Evolutionary conservation across 2,888 invertebrate species (phyloP).

Genomic region (Ectemnius lituratus): DNA sequence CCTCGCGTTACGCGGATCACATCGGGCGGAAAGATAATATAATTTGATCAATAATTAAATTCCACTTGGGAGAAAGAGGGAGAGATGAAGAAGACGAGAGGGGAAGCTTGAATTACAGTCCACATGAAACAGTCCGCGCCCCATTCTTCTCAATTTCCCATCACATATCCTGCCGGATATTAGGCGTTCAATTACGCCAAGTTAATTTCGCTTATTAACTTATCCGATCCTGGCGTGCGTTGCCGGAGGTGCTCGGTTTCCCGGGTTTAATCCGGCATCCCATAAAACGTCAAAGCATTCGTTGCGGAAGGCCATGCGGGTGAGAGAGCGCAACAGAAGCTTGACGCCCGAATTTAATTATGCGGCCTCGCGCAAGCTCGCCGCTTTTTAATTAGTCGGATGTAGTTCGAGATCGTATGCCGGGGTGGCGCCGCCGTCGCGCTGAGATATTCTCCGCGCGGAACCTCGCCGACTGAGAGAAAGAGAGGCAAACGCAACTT

Average conservation of each 20-base stretch:
- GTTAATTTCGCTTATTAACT: no score
- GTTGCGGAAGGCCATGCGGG: not conserved
- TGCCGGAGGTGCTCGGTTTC: not conserved
- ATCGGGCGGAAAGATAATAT: no score
- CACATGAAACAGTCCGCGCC: no score
- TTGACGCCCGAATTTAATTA: slow-evolving; percentile 2
- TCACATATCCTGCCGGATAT: no score
- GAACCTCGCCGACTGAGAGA: not conserved
- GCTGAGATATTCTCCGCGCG: slow-evolving; percentile 18
- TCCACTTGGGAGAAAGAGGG: no score
- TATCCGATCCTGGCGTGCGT: no score
- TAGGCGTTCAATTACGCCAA: no score
- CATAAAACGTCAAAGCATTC: not conserved
- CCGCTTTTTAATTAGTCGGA: slow-evolving; percentile 20
- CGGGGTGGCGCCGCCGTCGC: not conserved
- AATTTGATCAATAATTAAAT: no score
- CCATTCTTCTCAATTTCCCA: no score
- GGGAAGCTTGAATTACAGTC: no score
- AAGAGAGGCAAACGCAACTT: slow-evolving; percentile 7
- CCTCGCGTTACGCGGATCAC: no score
- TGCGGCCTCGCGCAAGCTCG: not conserved
- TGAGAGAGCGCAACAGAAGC: not conserved
- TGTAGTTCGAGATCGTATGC: slow-evolving; percentile 3
- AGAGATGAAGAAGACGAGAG: no score
- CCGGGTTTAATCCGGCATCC: not conserved